These are phyloP conservation scores for Proisotoma minuta DNA, from an alignment of 2,888 invertebrate species.

Conservation along the genomic window DNA sequence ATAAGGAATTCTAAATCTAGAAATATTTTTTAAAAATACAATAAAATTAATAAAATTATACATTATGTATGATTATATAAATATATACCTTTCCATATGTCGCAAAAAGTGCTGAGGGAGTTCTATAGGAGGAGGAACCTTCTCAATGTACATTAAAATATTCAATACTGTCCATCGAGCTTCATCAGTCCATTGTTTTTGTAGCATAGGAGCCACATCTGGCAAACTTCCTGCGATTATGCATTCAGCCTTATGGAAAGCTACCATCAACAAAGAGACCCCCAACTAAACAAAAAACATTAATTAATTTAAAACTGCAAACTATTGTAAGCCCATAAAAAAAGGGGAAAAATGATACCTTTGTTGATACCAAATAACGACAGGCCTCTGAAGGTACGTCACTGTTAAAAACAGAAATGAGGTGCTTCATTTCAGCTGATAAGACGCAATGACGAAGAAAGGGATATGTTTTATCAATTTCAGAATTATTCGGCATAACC, in stretches of 20 bases:
- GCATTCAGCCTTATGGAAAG: conserved; percentile 33
- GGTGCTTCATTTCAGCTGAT: conserved; percentile 26
- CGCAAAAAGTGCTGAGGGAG: conserved; percentile 27
- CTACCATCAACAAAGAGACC: conserved; percentile 28
- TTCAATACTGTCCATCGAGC: conserved; percentile 20
- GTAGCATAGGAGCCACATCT: no score
- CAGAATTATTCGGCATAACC: conserved; percentile 20
- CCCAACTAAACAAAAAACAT: conserved; percentile 29
- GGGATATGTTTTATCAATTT: conserved; percentile 38
- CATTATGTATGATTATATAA: conserved; percentile 13
- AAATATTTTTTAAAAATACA: conserved; percentile 8
- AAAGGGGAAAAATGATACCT: conserved; percentile 8
- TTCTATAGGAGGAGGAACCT: conserved; percentile 33
- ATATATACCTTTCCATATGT: conserved; percentile 31
- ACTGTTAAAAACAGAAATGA: conserved; percentile 6
- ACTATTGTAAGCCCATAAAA: not conserved
- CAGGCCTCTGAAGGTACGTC: conserved; percentile 4
- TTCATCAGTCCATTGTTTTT: conserved; percentile 2
- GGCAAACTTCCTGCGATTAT: conserved; percentile 26
- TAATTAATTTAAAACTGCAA: not conserved
- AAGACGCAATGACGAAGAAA: conserved; percentile 41
- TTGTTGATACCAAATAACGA: conserved; percentile 12
- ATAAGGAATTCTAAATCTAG: not conserved
- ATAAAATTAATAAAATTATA: not conserved
- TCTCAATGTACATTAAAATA: not conserved